Base-by-base conservation (phyloP, 2,888 invertebrate species). In the Scaptomyza reducta region DNA sequence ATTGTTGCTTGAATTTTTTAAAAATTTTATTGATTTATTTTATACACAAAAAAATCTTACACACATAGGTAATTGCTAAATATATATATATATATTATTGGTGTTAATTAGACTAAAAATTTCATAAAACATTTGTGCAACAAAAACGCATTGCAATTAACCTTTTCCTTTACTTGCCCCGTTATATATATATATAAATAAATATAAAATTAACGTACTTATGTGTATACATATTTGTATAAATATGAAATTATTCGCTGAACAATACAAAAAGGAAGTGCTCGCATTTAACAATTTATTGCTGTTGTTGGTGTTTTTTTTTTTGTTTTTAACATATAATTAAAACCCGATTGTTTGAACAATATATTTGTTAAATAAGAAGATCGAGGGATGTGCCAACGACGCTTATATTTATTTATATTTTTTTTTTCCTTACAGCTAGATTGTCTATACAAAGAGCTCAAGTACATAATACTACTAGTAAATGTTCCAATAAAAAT, bases 81-180 rank as follows among this genome's bases (percentile, higher is more conserved):
- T 40, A 40, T 40, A 16, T 40, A 14, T n/a, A 13, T 33, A 35
- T 35, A 58, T 61, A 47, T 67, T 79, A 82, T 60, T 87, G 85
- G 76, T 81, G 82, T 74, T 87, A 80, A 87, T 87, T 87, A 84
- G 70, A 68, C 85, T 82, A 65, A 62, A 75, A 86, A 65, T 74
- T 77, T 84, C 70, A 66, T 88, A 73, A 82, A 88, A 88, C 78
- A 87, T 84, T 81, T 78, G 87, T 89, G 84, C 84, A 89, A 89
- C 83, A 85, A 84, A 89, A 89, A 89, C 74, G 74, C 74, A 84
- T 84, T 84, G 89, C 84, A 72, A 70, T 89, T 70, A 66, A 85
- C 56, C 33, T 41, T 38, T 27, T n/a, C n/a, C 42, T 47, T 38
- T 27, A 64, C 60, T 70, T 75, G 72, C 68, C 67, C 67, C 63